Percentiles rank a stretch among this genome's conserved stretches.
These are phyloP conservation scores for Gorsachius goisagi DNA, from an alignment of 2,113 vertebrate species.

Conservation along the genomic window DNA sequence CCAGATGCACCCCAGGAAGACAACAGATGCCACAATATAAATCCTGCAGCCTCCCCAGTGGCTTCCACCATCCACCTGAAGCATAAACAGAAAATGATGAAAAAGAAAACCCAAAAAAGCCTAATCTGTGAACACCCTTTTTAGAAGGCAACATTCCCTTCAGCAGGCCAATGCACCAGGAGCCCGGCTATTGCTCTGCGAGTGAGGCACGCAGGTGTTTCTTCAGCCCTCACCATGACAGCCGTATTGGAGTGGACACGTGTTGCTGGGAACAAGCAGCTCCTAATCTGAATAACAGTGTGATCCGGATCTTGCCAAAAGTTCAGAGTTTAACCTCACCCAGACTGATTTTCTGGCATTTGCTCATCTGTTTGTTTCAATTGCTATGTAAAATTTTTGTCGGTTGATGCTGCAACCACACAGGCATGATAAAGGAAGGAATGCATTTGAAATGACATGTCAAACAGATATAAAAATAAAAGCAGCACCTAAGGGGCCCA, in stretches of 20 bases:
- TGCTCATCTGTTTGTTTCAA: not conserved
- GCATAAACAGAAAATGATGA: not conserved
- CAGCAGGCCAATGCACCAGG: not conserved
- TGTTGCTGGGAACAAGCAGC: not conserved
- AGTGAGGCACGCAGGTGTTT: not conserved
- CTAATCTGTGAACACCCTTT: not conserved
- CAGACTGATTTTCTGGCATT: not conserved
- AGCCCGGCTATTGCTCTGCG: too few relatives aligned
- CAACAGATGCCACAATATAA: not conserved
- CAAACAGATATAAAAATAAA: not conserved
- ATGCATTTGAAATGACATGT: not conserved
- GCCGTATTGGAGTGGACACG: fast-evolving
- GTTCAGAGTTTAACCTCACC: not conserved
- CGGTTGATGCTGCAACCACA: not conserved
- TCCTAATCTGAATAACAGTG: not conserved
- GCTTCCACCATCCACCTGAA: not conserved
- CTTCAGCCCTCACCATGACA: not conserved
- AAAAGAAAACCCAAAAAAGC: too few relatives aligned
- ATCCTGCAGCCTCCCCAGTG: not conserved
- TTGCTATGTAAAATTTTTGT: not conserved
- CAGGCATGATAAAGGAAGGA: not conserved
- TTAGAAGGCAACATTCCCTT: not conserved
- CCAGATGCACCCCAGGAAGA: not conserved
- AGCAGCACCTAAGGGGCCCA: not conserved
- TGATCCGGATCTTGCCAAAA: not conserved